Base-by-base conservation (phyloP, 2,888 invertebrate species). In the Acleris literana region DNA sequence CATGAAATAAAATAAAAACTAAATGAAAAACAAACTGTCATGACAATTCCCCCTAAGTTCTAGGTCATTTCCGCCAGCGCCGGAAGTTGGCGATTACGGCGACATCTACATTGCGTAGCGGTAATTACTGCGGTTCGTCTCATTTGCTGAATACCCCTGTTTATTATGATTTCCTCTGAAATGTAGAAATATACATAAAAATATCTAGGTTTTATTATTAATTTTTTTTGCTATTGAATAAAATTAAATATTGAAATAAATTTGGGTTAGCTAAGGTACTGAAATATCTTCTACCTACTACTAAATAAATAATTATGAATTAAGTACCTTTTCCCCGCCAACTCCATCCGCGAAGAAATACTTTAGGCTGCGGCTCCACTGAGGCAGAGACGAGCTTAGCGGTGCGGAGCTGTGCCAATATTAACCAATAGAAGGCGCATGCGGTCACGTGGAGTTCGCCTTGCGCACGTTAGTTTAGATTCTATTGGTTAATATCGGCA, bases 1-100 rank as follows among this genome's bases (percentile, higher is more conserved):
- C 13, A 39, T 13, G 39, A 0, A 13, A 39, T 39, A 39, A n/a
- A 39, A 39, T 39, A 9, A 33, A 9, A 2, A 9, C 3, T 13
- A 13, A 39, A 39, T 13, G 13, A 39, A 39, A 44, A 44, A 44
- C 44, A 44, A 44, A 17, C 44, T 57, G 46, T 25, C 46, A 44
- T 17, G 46, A 17, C 55, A 44, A 20, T 18, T 9, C 55, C 6
- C 56, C 25, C 46, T 17, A n/a, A 46, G 11, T 54, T 48, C 56
- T 48, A 20, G 22, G 64, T 55, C 54, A 64, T 59, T 60, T 64
- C 64, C 64, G 22, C 2, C 5, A n/a, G 9, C 11, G 54, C 22
- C 64, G 64, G 64, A 64, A 64, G 48, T 18, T 22, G 64, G 54
- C 20, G 54, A 59, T 64, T 64, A 59, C 64, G 29, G 29, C 54